These are phyloP conservation scores for Drosophila oshimai DNA, from an alignment of 1,140 invertebrate species.

Conservation along the genomic window DNA sequence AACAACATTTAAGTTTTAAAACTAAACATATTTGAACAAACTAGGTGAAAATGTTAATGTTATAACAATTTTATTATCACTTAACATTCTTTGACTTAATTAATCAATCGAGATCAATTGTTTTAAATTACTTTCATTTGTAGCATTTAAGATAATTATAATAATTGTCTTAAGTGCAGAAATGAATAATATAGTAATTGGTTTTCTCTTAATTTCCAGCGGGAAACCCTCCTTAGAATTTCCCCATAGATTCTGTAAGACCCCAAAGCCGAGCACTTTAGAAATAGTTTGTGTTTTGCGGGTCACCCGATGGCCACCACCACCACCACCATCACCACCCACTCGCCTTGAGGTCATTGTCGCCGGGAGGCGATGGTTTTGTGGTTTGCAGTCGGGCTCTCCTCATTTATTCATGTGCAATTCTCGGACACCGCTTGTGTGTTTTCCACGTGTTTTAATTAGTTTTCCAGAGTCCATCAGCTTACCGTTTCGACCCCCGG, in stretches of 20 bases:
- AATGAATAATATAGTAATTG: conserved; percentile 10
- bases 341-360: conserved; percentile 48
- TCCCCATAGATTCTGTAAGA: background rate
- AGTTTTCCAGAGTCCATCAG: conserved; percentile 74
- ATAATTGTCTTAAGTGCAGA: background rate
- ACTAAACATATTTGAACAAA: too few species aligned
- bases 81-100: too few species aligned
- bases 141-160: background rate
- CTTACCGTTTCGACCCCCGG: conserved; percentile 8
- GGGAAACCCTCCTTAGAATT: background rate
- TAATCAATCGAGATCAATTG: too few species aligned
- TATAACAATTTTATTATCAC: too few species aligned
- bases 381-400: conserved; percentile 1
- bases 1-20: too few species aligned
- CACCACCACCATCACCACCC: too few species aligned
- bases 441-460: conserved; percentile 75
- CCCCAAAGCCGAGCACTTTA: background rate
- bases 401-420: conserved; percentile 62
- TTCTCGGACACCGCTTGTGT: conserved; percentile 48
- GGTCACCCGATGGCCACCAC: background rate
- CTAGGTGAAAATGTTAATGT: too few species aligned
- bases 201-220: background rate
- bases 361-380: conserved; percentile 1
- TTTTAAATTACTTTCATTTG: too few species aligned
- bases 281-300: background rate